These are phyloP conservation scores for Acanthosepion pharaonis DNA, from an alignment of 2,888 invertebrate genomes.

Conservation along the genomic window DNA sequence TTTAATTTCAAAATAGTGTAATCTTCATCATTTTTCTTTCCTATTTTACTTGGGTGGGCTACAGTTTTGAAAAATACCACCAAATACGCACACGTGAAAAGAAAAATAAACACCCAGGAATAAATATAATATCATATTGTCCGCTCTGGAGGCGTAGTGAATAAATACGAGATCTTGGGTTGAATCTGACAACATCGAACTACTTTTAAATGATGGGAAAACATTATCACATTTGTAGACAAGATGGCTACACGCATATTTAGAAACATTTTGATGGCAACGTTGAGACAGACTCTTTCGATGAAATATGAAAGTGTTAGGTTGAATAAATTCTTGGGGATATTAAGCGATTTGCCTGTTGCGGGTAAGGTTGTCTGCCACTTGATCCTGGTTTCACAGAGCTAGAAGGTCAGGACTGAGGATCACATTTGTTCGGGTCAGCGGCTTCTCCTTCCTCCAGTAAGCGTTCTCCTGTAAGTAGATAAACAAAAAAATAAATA, in stretches of 20 bases:
- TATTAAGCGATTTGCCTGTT: not conserved
- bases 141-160: not conserved
- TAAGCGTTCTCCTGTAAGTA: not conserved
- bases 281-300: not conserved
- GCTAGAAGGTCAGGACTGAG: not conserved
- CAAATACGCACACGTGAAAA: not conserved
- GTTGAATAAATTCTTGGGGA: not conserved
- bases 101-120: not conserved
- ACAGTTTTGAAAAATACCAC: no score
- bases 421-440: not conserved
- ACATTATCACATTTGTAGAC: not conserved
- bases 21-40: no score
- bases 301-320: not conserved
- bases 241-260: not conserved
- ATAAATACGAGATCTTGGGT: not conserved
- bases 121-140: not conserved
- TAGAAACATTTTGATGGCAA: not conserved
- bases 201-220: not conserved
- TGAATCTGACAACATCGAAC: not conserved
- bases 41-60: no score
- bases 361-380: not conserved
- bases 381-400: not conserved
- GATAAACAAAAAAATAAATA: not conserved
- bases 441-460: not conserved
- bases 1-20: no score